Conservation (phyloP, 2,113 vertebrate genomes). For the Bagarius yarrelli region DNA sequence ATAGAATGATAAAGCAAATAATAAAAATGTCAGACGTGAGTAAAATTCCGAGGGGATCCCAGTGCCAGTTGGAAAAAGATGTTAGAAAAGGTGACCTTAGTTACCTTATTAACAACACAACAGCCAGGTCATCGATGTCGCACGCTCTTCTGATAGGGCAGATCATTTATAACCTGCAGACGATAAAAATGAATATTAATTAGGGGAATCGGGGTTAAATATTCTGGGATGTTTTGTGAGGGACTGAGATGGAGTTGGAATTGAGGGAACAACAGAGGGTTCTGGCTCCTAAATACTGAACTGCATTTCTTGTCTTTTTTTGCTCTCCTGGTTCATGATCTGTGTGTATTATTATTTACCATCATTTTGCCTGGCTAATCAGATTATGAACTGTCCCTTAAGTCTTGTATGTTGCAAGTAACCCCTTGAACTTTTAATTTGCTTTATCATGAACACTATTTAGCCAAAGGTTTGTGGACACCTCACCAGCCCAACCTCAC, state of each 20-base stretch:
- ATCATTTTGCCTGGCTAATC: not conserved
- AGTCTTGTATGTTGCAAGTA: not conserved
- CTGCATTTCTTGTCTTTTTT: not conserved
- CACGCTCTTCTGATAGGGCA: not conserved
- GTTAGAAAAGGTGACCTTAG: not conserved
- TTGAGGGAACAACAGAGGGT: not conserved
- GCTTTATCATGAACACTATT: not conserved
- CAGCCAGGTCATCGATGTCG: not conserved
- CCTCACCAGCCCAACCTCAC: too few relatives aligned
- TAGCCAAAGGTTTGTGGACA: too few relatives aligned
- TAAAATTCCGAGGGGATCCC: not conserved
- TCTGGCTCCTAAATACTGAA: not conserved
- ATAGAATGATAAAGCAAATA: slow-evolving; percentile 19
- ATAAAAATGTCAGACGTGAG: slow-evolving; percentile 33
- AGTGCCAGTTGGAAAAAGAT: not conserved
- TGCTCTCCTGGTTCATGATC: not conserved
- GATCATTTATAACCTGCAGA: not conserved
- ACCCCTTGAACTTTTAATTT: not conserved
- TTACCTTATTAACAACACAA: not conserved
- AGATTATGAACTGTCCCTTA: not conserved
- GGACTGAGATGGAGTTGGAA: not conserved
- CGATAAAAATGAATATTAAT: not conserved
- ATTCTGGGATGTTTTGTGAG: not conserved
- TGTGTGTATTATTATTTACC: too few relatives aligned
- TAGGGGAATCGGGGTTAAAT: not conserved